These are phyloP conservation scores for Siderastrea siderea DNA, from an alignment of 92 coral and sea anemone genomes.

Conservation along the genomic window DNA sequence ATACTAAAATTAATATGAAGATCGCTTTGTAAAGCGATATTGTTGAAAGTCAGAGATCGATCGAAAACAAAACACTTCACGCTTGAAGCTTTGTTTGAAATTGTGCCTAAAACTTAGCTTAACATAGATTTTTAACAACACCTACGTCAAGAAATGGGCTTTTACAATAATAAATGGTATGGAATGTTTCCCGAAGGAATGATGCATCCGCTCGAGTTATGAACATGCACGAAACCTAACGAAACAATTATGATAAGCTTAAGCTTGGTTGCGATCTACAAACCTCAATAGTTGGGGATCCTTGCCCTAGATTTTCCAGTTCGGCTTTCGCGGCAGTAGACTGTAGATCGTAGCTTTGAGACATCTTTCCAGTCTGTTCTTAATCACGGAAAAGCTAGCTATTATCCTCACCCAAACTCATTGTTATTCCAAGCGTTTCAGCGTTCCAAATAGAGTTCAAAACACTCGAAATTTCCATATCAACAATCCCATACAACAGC, in stretches of 20 bases:
- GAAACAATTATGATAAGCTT: too few relatives aligned
- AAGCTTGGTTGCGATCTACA: background rate
- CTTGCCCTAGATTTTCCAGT: background rate
- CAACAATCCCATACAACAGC: background rate
- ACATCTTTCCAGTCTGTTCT: conserved; percentile 5
- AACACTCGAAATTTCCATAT: conserved; percentile 14
- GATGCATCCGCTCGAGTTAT: background rate
- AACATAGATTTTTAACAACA: too few relatives aligned
- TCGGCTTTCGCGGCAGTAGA: background rate
- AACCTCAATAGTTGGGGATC: conserved; percentile 28
- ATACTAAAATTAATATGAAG: background rate
- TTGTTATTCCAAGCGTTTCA: background rate
- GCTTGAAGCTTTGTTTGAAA: too few relatives aligned
- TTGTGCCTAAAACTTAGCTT: too few relatives aligned
- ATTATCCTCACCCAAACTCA: conserved; percentile 2
- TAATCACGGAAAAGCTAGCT: background rate
- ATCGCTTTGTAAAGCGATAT: background rate
- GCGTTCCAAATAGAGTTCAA: background rate
- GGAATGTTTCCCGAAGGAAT: background rate
- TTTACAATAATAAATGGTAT: too few relatives aligned
- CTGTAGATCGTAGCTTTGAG: background rate
- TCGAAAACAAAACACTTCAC: background rate
- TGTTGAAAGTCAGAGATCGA: background rate
- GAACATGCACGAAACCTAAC: background rate
- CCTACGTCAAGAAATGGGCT: too few relatives aligned